Conservation (phyloP, 2,888 invertebrate species). For the Portevinia maculata region DNA sequence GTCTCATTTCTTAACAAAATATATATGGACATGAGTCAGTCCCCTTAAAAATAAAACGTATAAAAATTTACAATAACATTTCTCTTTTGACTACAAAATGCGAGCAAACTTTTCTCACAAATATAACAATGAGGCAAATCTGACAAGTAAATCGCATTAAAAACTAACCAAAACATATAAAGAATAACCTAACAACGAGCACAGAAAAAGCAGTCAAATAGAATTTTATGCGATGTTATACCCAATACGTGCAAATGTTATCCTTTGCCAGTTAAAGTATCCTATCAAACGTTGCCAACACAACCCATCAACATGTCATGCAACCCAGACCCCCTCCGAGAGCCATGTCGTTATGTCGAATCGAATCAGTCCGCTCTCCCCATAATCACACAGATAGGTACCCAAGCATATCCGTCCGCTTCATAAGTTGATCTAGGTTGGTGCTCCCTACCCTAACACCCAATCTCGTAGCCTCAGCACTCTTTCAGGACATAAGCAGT, state of each 20-base stretch:
- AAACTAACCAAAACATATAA: constrained; percentile 59
- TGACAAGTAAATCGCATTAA: constrained; percentile 70
- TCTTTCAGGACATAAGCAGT: constrained; percentile 63
- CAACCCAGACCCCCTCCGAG: not conserved
- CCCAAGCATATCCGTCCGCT: constrained; percentile 49
- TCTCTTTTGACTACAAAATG: not conserved
- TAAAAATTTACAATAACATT: no score
- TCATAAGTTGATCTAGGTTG: constrained; percentile 36
- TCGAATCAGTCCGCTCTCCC: constrained; percentile 49
- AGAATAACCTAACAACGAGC: constrained; percentile 40
- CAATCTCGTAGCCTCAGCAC: constrained; percentile 38
- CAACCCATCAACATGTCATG: constrained; percentile 9
- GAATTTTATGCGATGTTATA: constrained; percentile 61
- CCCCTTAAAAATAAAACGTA: no score
- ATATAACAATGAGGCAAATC: constrained; percentile 31
- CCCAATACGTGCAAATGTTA: constrained; percentile 65
- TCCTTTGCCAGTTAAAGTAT: constrained; percentile 49
- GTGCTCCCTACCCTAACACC: constrained; percentile 32
- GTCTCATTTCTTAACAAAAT: no score
- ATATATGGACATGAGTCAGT: no score
- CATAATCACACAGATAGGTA: constrained; percentile 54
- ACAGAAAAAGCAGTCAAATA: constrained; percentile 60
- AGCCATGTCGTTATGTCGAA: constrained; percentile 33
- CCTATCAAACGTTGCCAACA: constrained; percentile 55
- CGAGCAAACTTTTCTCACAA: not conserved